Base-by-base conservation (phyloP, 2,888 invertebrate genomes). In the Diabrotica balteata region DNA sequence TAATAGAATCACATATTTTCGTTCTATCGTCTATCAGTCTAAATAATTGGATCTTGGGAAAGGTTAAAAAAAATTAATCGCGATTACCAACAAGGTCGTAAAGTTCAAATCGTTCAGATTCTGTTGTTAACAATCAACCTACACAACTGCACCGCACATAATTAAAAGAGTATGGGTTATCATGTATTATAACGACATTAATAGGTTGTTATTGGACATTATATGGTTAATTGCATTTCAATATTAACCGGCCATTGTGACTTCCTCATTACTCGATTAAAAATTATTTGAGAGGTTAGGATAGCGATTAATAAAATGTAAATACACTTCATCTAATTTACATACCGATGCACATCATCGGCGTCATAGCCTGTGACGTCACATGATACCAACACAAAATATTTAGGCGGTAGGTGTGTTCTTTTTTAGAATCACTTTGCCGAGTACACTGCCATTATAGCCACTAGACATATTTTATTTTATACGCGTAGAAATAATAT, bases 41-140 rank as follows among this genome's bases (percentile, higher is more conserved):
- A 7, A 9, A 11, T 9, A 57, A 57, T 57, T 44, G 45, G 45
- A 57, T 57, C 17, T 45, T 17, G 8, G 55, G 17, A 44, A 44
- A 45, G 55, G 55, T 57, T 42, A 53, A 44, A 55, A 57, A 57
- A 57, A 57, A 55, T 44, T 55, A 55, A 45, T n/a, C 8, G 45
- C 45, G 44, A 57, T 57, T 57, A 57, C 55, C 11, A 9, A 7
- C 45, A 45, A 57, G 55, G 55, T 57, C 11, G 45, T 4, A 57
- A 57, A 57, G 55, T 57, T 57, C 55, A 57, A 57, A 57, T 44
- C 55, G 55, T 57, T 57, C 55, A 57, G 44, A 57, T 45, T 57
- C 45, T 43, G 55, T 44, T 45, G 55, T 57, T 57, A 42, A 17
- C 17, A 47, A 47, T 47, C 55, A 11, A n/a, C 55, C 55, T 45